Evolutionary conservation across 1,140 invertebrate genomes (phyloP), one percentile per base, ranked within the genome.

Genomic region (Drosophila serrata): DNA sequence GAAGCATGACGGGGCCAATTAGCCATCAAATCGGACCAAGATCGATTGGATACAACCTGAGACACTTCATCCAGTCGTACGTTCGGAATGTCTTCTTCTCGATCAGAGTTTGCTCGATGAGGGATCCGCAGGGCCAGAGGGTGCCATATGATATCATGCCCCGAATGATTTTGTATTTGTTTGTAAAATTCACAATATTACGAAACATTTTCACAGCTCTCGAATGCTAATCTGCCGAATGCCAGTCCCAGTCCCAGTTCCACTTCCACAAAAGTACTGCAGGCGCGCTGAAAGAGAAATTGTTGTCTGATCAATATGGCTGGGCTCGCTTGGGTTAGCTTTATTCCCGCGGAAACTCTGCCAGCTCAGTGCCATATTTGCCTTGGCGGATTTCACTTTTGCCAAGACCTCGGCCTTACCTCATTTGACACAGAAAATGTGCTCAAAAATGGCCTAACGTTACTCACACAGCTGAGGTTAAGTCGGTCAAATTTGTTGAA

Each of bases 131-230:
- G 15, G 95, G 95, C 95, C 95, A 96, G 49, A 95, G 94, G 1
- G 95, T 80, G 6, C 94, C 92, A 72, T 96, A 96, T 9, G 95
- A 94, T 29, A 93, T 91, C 95, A 95, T 95, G 51, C 95, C 95
- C 45, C 95, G 90, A 6, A 94, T 92, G 6, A 96, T 90, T 11
- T 95, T 94, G 65, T 94, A 93, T 78, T 92, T 87, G 57, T 79
- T 82, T 74, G 90, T 85, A 45, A 92, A 90, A 75, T 88, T 82
- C 12, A 91, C 40, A 7, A 92, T 70, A 57, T 75, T 90, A 24
- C 85, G 91, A 51, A 92, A 81, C 82, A 92, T 88, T 74, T 82
- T 88, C 39, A 49, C 51, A 53, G 69, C 45, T 57, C 27, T 64
- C 39, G 55, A 49, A 72, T 58, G 60, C 46, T 75, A 65, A 64